A percentile compares a stretch with the other conserved stretches of the same genome.
Conservation (phyloP, 2,113 vertebrate genomes). For the Apaloderma vittatum region DNA sequence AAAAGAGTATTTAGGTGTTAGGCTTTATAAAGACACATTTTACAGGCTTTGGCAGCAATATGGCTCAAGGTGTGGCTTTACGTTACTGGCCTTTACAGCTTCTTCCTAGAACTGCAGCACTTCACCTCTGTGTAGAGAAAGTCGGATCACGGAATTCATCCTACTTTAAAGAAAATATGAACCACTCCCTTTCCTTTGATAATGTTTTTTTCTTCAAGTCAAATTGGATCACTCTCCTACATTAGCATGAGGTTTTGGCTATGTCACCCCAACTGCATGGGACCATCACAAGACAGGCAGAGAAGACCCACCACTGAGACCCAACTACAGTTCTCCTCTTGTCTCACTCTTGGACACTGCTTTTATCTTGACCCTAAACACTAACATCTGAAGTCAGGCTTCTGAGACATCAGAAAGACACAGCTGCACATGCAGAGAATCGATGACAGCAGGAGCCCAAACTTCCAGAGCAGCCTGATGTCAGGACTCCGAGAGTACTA, state of each 20-base stretch:
- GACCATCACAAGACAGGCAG: not conserved
- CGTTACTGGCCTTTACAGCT: not conserved
- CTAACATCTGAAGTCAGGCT: not conserved
- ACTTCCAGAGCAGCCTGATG: not conserved
- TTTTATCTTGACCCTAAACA: not conserved
- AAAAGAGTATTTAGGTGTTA: not conserved
- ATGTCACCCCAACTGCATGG: not conserved
- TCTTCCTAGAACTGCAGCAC: not conserved
- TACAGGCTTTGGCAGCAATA: not conserved
- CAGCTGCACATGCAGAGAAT: no score
- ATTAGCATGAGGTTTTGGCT: not conserved
- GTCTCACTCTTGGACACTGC: not conserved
- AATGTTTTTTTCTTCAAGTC: not conserved
- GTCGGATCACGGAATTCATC: not conserved
- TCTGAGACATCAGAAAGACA: not conserved
- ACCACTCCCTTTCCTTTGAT: not conserved
- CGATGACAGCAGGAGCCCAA: not conserved
- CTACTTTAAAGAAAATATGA: not conserved
- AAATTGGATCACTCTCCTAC: not conserved
- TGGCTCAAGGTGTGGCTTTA: not conserved
- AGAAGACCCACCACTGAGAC: not conserved
- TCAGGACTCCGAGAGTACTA: not conserved
- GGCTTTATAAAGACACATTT: not conserved
- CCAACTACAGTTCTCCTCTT: not conserved
- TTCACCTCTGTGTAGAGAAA: not conserved